Conservation (phyloP, 2,113 vertebrate genomes). For the Dipodomys merriami region DNA sequence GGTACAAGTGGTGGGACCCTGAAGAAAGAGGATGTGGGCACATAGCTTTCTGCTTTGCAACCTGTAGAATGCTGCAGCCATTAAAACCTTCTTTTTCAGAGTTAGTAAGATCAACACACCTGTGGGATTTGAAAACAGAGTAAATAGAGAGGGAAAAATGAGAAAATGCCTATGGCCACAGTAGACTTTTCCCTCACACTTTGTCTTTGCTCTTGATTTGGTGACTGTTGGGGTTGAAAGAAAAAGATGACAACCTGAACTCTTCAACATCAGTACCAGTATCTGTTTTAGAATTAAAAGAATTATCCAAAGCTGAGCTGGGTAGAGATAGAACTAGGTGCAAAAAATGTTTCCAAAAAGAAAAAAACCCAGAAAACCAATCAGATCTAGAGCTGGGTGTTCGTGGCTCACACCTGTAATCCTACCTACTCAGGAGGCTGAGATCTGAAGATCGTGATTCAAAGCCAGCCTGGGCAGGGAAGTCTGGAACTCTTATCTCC, state of each 20-base stretch:
- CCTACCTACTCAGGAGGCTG: no score
- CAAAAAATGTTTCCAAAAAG: neutral
- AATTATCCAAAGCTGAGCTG: neutral
- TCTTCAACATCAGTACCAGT: neutral
- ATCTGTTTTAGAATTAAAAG: conserved; percentile 33
- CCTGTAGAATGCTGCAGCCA: neutral
- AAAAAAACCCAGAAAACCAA: neutral
- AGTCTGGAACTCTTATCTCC: no score
- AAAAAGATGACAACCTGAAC: neutral
- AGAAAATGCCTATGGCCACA: neutral
- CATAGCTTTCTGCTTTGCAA: neutral
- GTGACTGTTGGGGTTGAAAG: neutral
- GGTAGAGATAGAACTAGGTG: neutral
- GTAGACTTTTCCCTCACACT: neutral
- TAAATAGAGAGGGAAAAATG: neutral
- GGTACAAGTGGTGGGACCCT: neutral
- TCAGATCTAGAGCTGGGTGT: neutral
- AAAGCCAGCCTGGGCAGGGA: no score
- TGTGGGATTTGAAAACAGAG: conserved; percentile 2
- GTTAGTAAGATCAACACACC: neutral
- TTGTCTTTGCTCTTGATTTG: neutral
- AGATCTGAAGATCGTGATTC: no score
- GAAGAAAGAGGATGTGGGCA: neutral
- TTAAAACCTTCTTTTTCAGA: conserved; percentile 11
- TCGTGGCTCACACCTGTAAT: no score